Percentiles rank a stretch among this genome's conserved stretches.
Conservation (phyloP, 2,797 vertebrate species). For the Schizothorax lantsangensis region DNA sequence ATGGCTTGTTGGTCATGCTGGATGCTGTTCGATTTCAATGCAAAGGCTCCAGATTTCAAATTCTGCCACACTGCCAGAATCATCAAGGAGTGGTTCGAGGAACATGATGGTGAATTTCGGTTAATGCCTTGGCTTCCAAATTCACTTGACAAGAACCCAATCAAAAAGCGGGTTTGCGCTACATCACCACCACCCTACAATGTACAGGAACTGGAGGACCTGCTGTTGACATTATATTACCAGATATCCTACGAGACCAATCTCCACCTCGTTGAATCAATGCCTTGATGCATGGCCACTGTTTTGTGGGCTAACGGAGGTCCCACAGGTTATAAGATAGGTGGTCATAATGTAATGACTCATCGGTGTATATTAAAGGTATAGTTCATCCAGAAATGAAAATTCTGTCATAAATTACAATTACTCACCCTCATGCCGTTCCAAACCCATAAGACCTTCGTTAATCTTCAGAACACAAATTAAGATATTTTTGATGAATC, state of each 20-base stretch:
- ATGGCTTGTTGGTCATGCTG: neutral
- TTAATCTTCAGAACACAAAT: neutral
- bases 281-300: neutral
- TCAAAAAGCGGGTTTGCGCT: neutral
- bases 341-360: neutral
- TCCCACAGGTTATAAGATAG: neutral
- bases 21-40: neutral
- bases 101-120: neutral
- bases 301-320: neutral
- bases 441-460: neutral
- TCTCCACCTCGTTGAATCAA: neutral
- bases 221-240: neutral
- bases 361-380: neutral
- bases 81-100: neutral
- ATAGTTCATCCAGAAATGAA: neutral
- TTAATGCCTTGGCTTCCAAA: neutral
- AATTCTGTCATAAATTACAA: neutral
- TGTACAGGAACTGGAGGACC: neutral
- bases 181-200: neutral
- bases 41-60: neutral
- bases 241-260: neutral
- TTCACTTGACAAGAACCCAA: neutral
- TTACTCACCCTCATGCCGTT: neutral
- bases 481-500: neutral
- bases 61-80: neutral